Evolutionary conservation across 2,888 invertebrate species (phyloP).

Genomic region (Lapara coniferarum): DNA sequence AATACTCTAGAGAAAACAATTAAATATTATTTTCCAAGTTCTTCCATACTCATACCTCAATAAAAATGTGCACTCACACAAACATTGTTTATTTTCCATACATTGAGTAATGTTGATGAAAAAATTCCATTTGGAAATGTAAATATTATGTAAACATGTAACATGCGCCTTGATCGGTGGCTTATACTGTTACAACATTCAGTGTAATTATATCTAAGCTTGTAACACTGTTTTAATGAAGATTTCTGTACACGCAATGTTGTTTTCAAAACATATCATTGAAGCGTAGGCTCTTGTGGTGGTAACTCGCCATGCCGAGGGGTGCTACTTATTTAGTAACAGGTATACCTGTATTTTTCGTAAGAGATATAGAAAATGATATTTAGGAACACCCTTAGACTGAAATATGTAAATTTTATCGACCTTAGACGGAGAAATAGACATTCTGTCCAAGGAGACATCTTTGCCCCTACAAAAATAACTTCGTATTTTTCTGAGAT

Average conservation of each 20-base stretch:
- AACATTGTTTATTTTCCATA: neutral
- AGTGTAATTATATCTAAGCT: neutral
- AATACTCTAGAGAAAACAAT: neutral
- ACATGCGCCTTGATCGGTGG: neutral
- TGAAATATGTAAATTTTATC: no score
- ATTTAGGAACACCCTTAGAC: no score
- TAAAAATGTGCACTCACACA: neutral
- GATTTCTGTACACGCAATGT: neutral
- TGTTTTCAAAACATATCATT: no score
- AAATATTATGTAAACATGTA: conserved; percentile 6
- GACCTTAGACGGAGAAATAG: no score
- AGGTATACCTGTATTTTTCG: no score
- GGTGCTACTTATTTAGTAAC: no score
- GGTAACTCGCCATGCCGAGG: neutral
- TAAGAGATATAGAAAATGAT: no score
- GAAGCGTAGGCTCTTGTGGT: neutral
- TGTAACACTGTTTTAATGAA: conserved; percentile 6
- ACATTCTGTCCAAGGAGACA: no score
- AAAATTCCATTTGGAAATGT: conserved; percentile 2
- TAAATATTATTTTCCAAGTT: neutral
- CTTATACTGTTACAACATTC: conserved; percentile 6
- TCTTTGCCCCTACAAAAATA: no score
- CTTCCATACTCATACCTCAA: neutral
- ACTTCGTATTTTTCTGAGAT: no score
- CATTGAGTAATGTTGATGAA: conserved; percentile 10